These are phyloP conservation scores for Rhaphigaster nebulosa DNA, from an alignment of 2,888 invertebrate genomes.

Conservation along the genomic window DNA sequence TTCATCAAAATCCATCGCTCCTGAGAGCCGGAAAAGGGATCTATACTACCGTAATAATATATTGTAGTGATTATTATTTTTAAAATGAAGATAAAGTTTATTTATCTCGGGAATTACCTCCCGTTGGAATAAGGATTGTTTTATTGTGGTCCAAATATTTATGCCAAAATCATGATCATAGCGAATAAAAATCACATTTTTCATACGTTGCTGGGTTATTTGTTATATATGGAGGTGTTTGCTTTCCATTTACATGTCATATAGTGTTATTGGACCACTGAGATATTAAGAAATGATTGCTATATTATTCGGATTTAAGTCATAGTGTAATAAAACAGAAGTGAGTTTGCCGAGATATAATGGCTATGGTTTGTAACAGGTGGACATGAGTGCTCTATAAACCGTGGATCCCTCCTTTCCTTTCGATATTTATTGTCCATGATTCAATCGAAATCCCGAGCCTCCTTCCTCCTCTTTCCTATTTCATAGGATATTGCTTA, in stretches of 20 bases:
- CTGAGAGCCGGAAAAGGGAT: no score
- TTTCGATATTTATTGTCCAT: slow-evolving; percentile 11
- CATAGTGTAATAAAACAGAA: not conserved
- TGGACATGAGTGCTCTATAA: not conserved
- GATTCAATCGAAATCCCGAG: not conserved
- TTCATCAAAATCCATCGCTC: no score
- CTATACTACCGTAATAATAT: no score
- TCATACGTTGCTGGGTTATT: not conserved
- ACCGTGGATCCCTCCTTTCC: not conserved
- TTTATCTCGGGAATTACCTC: no score
- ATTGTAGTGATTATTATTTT: no score
- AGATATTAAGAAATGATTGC: not conserved
- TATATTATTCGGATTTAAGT: not conserved
- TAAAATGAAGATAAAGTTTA: no score
- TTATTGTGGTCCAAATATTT: no score
- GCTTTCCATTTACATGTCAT: not conserved
- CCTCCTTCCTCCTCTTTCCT: not conserved
- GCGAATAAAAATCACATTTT: no score
- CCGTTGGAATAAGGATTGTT: no score
- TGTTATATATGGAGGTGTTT: not conserved
- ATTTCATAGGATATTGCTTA: not conserved
- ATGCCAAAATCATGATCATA: no score
- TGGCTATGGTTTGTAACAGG: not conserved
- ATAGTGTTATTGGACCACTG: not conserved
- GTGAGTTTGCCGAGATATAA: not conserved